Percentiles rank a stretch among this genome's conserved stretches.
phyloP scores from a whole-genome alignment of 92 coral and sea anemone genomes.

The Galaxea fascicularis region DNA sequence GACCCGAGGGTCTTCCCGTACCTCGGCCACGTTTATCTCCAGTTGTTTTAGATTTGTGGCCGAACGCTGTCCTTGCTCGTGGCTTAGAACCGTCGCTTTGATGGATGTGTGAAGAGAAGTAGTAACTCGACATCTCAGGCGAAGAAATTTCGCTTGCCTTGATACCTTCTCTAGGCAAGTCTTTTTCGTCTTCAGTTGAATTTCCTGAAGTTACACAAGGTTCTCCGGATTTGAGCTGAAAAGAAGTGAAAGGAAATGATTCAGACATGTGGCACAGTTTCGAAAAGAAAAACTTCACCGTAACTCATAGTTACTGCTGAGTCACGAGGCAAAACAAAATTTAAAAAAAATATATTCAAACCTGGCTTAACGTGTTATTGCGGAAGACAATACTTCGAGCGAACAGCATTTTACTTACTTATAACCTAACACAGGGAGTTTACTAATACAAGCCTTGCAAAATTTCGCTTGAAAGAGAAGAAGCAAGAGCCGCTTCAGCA shows the following conservation, averaged over 20 bases:
- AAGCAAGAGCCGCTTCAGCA: not conserved
- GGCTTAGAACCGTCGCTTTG: conserved; percentile 86
- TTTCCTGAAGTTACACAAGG: conserved; percentile 74
- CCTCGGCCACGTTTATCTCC: conserved; percentile 79
- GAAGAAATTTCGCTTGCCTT: conserved; percentile 50
- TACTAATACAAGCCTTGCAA: not conserved
- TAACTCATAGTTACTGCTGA: conserved; percentile 37
- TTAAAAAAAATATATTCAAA: not conserved
- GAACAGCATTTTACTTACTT: conserved; percentile 5
- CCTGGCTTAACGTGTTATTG: conserved; percentile 20
- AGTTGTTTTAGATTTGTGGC: conserved; percentile 73
- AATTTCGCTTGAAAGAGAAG: not conserved
- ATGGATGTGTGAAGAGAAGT: conserved; percentile 82
- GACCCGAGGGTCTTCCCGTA: conserved; percentile 71
- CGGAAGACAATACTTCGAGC: not conserved
- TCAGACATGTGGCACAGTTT: not conserved
- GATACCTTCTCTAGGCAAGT: conserved; percentile 42
- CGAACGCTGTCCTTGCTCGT: conserved; percentile 85
- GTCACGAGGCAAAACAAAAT: conserved; percentile 16
- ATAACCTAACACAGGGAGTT: not conserved
- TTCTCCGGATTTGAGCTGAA: conserved; percentile 79
- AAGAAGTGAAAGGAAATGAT: conserved; percentile 21
- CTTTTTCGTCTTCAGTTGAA: conserved; percentile 79
- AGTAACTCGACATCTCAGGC: conserved; percentile 85
- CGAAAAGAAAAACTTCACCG: conserved; percentile 15